A percentile compares a stretch with the other conserved stretches of the same genome.
Conservation (phyloP, 2,113 vertebrate genomes). For the Hypocryptadius cinnamomeus region DNA sequence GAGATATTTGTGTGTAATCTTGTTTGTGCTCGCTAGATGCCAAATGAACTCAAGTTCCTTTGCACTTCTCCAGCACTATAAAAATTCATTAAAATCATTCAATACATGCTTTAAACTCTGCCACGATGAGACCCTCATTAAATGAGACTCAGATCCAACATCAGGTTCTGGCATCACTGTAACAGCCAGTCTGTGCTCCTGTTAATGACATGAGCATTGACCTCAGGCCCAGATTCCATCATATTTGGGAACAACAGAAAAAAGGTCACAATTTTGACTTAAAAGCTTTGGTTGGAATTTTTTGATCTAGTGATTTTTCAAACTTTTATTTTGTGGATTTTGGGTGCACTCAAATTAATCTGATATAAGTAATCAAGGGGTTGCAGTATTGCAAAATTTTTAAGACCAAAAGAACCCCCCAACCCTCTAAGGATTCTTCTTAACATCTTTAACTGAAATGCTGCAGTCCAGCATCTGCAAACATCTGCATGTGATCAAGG, state of each 20-base stretch:
- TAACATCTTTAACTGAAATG: neutral
- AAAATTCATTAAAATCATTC: neutral
- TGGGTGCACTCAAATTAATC: neutral
- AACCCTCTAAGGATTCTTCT: neutral
- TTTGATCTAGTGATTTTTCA: neutral
- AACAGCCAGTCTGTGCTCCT: neutral
- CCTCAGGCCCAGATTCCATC: neutral
- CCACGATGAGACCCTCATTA: accelerated
- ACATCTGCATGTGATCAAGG: neutral
- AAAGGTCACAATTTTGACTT: neutral
- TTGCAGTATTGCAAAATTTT: neutral
- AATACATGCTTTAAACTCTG: neutral
- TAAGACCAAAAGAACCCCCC: neutral
- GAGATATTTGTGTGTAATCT: slow-evolving; percentile 37
- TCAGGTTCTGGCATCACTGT: neutral
- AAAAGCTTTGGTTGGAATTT: neutral
- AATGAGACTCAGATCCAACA: neutral
- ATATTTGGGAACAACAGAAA: neutral
- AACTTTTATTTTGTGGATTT: neutral
- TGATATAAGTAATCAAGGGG: neutral
- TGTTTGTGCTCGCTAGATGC: neutral
- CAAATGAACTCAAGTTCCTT: neutral
- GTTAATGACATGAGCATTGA: neutral
- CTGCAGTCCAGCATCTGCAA: neutral
- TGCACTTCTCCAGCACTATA: neutral